A percentile compares a stretch with the other conserved stretches of the same genome.
phyloP scores from a whole-genome alignment of 2,113 vertebrate species.

The Indicator maculatus region DNA sequence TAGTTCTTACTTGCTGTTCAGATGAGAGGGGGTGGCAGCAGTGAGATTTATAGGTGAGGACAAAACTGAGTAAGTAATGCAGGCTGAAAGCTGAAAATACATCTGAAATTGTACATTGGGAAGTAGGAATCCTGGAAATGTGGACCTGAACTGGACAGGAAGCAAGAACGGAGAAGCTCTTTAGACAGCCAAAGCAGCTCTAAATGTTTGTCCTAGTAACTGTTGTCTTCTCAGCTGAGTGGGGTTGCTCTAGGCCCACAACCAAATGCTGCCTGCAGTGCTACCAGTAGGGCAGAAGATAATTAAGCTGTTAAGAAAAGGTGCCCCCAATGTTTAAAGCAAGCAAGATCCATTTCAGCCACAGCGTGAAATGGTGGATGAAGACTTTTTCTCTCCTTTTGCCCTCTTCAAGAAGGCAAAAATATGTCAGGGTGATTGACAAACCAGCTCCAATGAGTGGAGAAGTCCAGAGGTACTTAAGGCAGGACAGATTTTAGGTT shows the following conservation, averaged over 20 bases:
- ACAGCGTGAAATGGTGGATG: neutral
- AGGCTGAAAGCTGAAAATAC: neutral
- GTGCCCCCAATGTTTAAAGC: neutral
- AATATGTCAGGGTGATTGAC: neutral
- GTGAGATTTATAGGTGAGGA: neutral
- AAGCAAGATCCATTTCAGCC: neutral
- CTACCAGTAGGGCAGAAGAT: neutral
- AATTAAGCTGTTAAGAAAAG: neutral
- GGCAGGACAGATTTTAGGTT: neutral
- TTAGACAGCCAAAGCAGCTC: neutral
- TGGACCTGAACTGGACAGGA: neutral
- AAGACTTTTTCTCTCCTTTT: neutral
- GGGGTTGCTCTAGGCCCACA: neutral
- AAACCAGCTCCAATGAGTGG: neutral
- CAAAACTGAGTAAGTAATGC: constrained; percentile 4
- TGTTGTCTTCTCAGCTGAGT: neutral
- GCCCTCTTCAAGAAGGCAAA: neutral
- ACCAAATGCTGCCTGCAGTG: neutral
- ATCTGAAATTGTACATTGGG: neutral
- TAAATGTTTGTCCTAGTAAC: neutral
- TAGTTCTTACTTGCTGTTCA: neutral
- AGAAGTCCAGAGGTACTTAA: neutral
- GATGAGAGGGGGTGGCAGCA: neutral
- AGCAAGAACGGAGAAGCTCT: neutral
- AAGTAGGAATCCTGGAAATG: neutral